phyloP scores from a whole-genome alignment of 1,140 invertebrate species.

The Achroia grisella region DNA sequence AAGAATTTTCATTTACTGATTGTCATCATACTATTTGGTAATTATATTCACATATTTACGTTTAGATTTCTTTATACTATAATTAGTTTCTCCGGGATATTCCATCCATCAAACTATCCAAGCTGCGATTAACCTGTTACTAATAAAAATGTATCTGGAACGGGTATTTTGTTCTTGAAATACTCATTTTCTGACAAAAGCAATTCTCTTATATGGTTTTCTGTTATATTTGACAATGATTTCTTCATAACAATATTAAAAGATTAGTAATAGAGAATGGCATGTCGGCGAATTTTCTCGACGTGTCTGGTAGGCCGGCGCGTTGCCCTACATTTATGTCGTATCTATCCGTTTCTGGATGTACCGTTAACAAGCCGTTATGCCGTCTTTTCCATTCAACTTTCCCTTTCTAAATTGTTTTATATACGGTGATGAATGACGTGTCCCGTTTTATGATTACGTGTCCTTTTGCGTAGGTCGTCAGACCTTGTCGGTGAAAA shows the following conservation, averaged over 20 bases:
- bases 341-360: slow-evolving; percentile 1
- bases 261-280: slow-evolving; percentile 2
- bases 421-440: slow-evolving; percentile 26
- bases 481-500: neutral
- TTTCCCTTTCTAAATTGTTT: slow-evolving; percentile 21
- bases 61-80: neutral
- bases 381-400: slow-evolving; percentile 12
- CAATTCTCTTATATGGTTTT: no score
- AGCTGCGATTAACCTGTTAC: neutral
- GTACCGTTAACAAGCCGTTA: slow-evolving; percentile 35
- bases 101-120: no score
- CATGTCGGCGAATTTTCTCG: slow-evolving; percentile 46
- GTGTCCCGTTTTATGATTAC: slow-evolving; percentile 40
- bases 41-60: slow-evolving; percentile 4
- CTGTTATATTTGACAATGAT: no score
- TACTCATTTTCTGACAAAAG: neutral
- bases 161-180: neutral
- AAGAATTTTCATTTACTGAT: neutral
- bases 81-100: no score
- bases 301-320: slow-evolving; percentile 33
- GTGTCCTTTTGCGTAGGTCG: slow-evolving; percentile 29
- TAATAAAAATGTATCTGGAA: neutral
- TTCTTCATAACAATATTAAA: no score
- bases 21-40: slow-evolving; percentile 16
- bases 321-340: slow-evolving; percentile 26